Evolutionary conservation across 2,797 vertebrate species (phyloP).

Genomic region (Eulemur coronatus): DNA sequence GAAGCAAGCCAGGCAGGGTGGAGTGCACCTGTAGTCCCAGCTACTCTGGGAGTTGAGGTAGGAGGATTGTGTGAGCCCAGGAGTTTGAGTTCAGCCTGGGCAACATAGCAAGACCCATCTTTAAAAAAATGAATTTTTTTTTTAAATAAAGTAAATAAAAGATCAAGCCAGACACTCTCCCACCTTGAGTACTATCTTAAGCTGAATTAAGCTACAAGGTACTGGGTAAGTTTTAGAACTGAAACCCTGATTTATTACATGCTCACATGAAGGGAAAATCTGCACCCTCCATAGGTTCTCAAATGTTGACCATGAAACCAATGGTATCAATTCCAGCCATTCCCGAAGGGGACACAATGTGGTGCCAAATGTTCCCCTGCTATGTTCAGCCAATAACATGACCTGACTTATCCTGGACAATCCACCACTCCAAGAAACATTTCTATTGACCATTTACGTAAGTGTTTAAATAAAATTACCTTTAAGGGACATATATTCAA

Average conservation of each 20-base stretch:
- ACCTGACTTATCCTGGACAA: background rate
- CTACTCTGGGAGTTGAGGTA: background rate
- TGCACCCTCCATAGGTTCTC: background rate
- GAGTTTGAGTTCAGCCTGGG: background rate
- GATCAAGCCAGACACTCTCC: background rate
- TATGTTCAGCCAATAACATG: background rate
- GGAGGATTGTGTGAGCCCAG: background rate
- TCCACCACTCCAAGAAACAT: background rate
- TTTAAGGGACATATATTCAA: background rate
- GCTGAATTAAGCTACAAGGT: background rate
- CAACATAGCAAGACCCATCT: background rate
- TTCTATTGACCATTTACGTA: background rate
- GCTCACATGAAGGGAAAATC: background rate
- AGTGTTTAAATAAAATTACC: background rate
- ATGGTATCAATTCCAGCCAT: background rate
- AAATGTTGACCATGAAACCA: slow-evolving; percentile 29
- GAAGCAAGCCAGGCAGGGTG: background rate
- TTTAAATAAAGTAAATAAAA: background rate
- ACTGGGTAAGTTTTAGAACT: background rate
- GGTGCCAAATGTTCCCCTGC: background rate
- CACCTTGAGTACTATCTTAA: background rate
- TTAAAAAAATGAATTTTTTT: background rate
- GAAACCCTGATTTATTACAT: slow-evolving; percentile 42
- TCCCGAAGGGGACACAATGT: background rate
- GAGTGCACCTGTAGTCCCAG: background rate